Evolutionary conservation across 2,888 invertebrate genomes (phyloP).

Genomic region (Litoditis marina): DNA sequence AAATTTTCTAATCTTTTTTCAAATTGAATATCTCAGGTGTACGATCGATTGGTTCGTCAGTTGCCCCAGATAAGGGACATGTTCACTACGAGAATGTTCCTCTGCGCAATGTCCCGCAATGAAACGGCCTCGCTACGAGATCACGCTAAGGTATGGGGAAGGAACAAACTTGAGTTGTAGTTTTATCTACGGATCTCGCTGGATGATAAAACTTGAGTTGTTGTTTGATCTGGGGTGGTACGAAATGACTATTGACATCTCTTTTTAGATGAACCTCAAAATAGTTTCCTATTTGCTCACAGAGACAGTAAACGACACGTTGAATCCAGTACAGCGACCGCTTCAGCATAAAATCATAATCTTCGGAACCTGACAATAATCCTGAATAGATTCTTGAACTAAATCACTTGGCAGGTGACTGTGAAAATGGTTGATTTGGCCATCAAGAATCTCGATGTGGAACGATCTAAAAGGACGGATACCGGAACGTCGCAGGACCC

Average conservation of each 20-base stretch:
- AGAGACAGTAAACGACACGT: too few relatives aligned
- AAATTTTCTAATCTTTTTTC: too few relatives aligned
- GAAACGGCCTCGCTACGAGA: constrained; percentile 53
- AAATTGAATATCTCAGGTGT: constrained; percentile 49
- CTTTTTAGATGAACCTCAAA: too few relatives aligned
- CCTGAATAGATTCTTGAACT: neutral
- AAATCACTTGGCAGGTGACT: constrained; percentile 20
- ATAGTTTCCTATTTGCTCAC: too few relatives aligned
- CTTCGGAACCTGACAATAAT: too few relatives aligned
- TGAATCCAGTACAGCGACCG: too few relatives aligned
- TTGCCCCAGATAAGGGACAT: constrained; percentile 57
- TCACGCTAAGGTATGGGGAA: constrained; percentile 53
- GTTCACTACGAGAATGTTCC: constrained; percentile 58
- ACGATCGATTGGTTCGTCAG: constrained; percentile 45
- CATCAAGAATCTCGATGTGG: constrained; percentile 57
- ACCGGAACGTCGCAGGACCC: constrained; percentile 55
- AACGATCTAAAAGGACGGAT: constrained; percentile 53
- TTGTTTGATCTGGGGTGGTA: too few relatives aligned
- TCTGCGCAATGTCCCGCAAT: constrained; percentile 57
- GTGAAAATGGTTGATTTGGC: constrained; percentile 57
- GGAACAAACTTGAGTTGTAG: too few relatives aligned
- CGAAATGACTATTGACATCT: too few relatives aligned
- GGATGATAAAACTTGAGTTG: too few relatives aligned
- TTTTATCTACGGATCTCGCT: too few relatives aligned
- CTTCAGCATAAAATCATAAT: too few relatives aligned